Conservation (phyloP, 2,797 vertebrate species). For the Antrozous pallidus region DNA sequence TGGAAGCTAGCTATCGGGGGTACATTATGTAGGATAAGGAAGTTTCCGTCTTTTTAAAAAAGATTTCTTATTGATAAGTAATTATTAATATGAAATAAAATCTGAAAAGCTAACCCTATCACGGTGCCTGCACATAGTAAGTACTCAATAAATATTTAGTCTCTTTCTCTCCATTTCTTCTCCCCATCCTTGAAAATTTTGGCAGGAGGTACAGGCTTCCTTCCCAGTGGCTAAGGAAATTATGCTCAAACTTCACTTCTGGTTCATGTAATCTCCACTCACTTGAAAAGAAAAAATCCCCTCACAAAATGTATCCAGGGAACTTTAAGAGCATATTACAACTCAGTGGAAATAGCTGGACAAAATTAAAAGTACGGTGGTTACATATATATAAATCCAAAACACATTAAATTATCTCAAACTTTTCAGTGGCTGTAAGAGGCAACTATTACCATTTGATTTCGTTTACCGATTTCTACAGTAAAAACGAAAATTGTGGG, state of each 20-base stretch:
- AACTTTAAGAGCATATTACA: conserved; percentile 65
- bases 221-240: conserved; percentile 50
- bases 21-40: conserved; percentile 1
- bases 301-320: conserved; percentile 47
- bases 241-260: conserved; percentile 59
- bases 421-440: conserved; percentile 36
- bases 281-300: neutral
- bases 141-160: neutral
- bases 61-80: too few species aligned
- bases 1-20: neutral
- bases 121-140: conserved; percentile 14
- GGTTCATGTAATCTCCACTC: conserved; percentile 62
- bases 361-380: conserved; percentile 47
- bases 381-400: conserved; percentile 33
- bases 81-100: conserved; percentile 54
- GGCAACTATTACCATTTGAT: conserved; percentile 54
- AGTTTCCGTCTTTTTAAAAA: neutral
- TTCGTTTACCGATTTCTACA: conserved; percentile 35
- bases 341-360: conserved; percentile 42
- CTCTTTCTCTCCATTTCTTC: neutral
- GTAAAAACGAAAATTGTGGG: conserved; percentile 69
- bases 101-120: neutral
- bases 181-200: conserved; percentile 37
- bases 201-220: conserved; percentile 50
- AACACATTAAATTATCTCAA: conserved; percentile 59